A percentile compares a stretch with the other conserved stretches of the same genome.
Evolutionary conservation across 2,888 invertebrate species (phyloP).

Genomic region (Mythimna lalbum): DNA sequence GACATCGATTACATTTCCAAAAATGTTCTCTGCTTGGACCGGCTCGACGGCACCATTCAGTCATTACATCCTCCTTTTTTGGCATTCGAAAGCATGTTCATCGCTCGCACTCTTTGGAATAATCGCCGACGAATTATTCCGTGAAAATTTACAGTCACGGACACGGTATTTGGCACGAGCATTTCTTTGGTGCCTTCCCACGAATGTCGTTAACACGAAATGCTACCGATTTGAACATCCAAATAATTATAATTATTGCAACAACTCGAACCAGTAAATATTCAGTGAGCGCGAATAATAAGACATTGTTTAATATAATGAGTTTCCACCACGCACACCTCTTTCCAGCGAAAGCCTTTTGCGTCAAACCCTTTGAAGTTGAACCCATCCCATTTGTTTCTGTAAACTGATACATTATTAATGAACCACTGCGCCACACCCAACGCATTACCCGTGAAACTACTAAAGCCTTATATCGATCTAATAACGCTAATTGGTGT

Average conservation of each 20-base stretch:
- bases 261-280: slow-evolving; percentile 42
- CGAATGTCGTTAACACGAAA: slow-evolving; percentile 67
- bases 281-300: slow-evolving; percentile 55
- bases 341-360: slow-evolving; percentile 58
- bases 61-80: slow-evolving; percentile 72
- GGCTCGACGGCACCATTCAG: slow-evolving; percentile 63
- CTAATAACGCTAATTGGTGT: slow-evolving; percentile 65
- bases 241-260: slow-evolving; percentile 59
- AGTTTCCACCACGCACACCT: slow-evolving; percentile 55
- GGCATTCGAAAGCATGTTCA: slow-evolving; percentile 72
- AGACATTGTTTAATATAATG: slow-evolving; percentile 59
- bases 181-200: slow-evolving; percentile 66
- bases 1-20: slow-evolving; percentile 59
- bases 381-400: slow-evolving; percentile 54
- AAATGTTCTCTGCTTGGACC: slow-evolving; percentile 51
- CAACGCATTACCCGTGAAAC: slow-evolving; percentile 58
- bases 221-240: slow-evolving; percentile 60
- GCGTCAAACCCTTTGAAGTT: slow-evolving; percentile 59
- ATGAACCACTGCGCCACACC: slow-evolving; percentile 66
- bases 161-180: slow-evolving; percentile 69
- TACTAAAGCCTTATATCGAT: slow-evolving; percentile 60
- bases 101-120: slow-evolving; percentile 63
- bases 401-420: slow-evolving; percentile 71
- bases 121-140: slow-evolving; percentile 68
- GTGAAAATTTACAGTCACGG: slow-evolving; percentile 72